Conservation (phyloP, 2,797 vertebrate species). For the Crypturellus tataupa region DNA sequence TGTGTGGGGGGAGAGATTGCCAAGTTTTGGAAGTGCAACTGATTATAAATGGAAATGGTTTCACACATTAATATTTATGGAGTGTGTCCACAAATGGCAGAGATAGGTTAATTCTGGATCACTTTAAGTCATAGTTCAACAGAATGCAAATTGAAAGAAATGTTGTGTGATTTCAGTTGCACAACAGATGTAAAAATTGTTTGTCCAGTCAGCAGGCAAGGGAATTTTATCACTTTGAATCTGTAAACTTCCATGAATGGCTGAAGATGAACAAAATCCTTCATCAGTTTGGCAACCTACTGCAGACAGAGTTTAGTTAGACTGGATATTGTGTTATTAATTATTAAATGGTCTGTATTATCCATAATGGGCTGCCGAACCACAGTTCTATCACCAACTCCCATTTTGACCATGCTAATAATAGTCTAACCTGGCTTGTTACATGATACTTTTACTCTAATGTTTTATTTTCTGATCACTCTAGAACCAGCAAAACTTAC, state of each 20-base stretch:
- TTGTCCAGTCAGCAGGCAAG: neutral
- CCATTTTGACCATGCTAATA: neutral
- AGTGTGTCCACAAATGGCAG: neutral
- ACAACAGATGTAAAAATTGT: neutral
- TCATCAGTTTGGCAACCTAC: neutral
- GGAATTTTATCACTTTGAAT: neutral
- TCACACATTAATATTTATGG: neutral
- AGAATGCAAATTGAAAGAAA: neutral
- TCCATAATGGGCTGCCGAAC: constrained; percentile 8
- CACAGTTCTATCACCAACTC: neutral
- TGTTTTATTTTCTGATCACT: neutral
- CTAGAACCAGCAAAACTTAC: neutral
- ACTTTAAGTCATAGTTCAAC: neutral
- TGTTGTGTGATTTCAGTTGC: neutral
- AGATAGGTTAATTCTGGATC: constrained; percentile 11
- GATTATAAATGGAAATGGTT: neutral
- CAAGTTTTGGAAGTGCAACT: neutral
- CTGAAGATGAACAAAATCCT: neutral
- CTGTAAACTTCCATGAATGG: neutral
- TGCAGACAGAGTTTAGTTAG: constrained; percentile 1
- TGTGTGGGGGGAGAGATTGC: neutral
- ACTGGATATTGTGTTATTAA: neutral
- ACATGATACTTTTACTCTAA: neutral
- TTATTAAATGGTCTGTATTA: constrained; percentile 21
- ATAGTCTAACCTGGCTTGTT: neutral